A percentile compares a stretch with the other conserved stretches of the same genome.
phyloP scores from a whole-genome alignment of 2,888 invertebrate species.

The Flexamia atlantica region DNA sequence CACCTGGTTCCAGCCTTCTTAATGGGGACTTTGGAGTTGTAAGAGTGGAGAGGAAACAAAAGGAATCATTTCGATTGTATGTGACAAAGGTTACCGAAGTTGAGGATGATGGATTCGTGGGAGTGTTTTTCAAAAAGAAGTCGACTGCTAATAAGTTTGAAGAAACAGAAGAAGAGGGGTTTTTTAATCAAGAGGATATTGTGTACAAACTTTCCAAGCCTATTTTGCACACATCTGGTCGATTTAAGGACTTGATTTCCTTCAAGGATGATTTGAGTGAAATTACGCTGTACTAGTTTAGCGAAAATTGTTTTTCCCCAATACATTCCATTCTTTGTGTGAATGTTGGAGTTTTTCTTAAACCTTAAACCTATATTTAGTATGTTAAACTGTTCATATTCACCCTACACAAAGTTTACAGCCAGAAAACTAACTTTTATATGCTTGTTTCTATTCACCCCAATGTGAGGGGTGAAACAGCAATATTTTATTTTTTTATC shows the following conservation, averaged over 20 bases:
- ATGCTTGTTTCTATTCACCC: slow-evolving; percentile 58
- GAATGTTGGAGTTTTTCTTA: slow-evolving; percentile 38
- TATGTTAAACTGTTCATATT: slow-evolving; percentile 55
- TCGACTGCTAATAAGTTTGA: slow-evolving; percentile 41
- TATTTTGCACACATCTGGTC: slow-evolving; percentile 24
- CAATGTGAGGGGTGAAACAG: slow-evolving; percentile 59
- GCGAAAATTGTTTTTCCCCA: slow-evolving; percentile 28
- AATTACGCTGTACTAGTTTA: slow-evolving; percentile 52
- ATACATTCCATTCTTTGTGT: slow-evolving; percentile 43
- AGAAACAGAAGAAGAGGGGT: slow-evolving; percentile 53
- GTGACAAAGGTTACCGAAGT: slow-evolving; percentile 46
- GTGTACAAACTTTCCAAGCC: slow-evolving; percentile 41
- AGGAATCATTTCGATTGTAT: slow-evolving; percentile 53
- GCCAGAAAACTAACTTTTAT: slow-evolving; percentile 5
- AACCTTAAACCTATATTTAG: slow-evolving; percentile 42
- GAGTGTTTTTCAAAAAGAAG: slow-evolving; percentile 58
- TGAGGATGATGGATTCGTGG: slow-evolving; percentile 32
- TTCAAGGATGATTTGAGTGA: slow-evolving; percentile 53
- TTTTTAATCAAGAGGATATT: slow-evolving; percentile 51
- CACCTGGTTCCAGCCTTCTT: slow-evolving; percentile 44
- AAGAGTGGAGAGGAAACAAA: slow-evolving; percentile 58
- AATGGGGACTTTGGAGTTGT: slow-evolving; percentile 57
- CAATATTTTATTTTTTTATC: slow-evolving; percentile 25
- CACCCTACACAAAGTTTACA: slow-evolving; percentile 36
- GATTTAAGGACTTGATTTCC: slow-evolving; percentile 51